Conservation (phyloP, 2,797 vertebrate genomes). For the Alcedo quadribrachys region DNA sequence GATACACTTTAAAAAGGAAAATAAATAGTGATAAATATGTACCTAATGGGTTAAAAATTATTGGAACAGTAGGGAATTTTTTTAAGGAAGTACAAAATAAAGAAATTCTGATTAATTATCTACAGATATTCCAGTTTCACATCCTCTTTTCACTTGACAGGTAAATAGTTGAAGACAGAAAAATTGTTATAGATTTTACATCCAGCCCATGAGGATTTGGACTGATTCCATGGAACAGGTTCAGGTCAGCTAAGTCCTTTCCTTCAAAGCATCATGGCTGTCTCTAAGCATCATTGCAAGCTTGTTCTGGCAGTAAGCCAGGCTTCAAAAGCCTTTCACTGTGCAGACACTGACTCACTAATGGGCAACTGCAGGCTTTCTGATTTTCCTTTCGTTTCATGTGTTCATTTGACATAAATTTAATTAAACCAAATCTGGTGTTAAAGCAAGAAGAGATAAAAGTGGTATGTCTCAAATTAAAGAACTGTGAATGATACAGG, state of each 20-base stretch:
- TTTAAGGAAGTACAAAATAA: neutral
- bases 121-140: conserved; percentile 26
- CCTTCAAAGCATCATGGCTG: conserved; percentile 84
- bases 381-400: conserved; percentile 85
- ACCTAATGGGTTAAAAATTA: neutral
- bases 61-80: neutral
- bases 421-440: conserved; percentile 87
- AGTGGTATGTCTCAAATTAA: conserved; percentile 84
- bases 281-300: conserved; percentile 82
- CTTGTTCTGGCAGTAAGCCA: conserved; percentile 85
- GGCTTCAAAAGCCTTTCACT: conserved; percentile 85
- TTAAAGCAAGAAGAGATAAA: conserved; percentile 84
- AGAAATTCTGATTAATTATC: conserved; percentile 64
- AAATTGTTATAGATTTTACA: conserved; percentile 79
- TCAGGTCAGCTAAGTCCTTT: conserved; percentile 82
- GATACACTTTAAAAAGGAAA: neutral
- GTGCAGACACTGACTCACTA: conserved; percentile 84
- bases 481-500: conserved; percentile 81
- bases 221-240: conserved; percentile 78
- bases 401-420: conserved; percentile 87
- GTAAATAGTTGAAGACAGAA: conserved; percentile 77
- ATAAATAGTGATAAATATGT: neutral
- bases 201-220: conserved; percentile 78
- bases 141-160: conserved; percentile 71
- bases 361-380: conserved; percentile 86